Evolutionary conservation across 2,888 invertebrate genomes (phyloP), one percentile per base, ranked within the genome.

Genomic region (Xestobium rufovillosum): DNA sequence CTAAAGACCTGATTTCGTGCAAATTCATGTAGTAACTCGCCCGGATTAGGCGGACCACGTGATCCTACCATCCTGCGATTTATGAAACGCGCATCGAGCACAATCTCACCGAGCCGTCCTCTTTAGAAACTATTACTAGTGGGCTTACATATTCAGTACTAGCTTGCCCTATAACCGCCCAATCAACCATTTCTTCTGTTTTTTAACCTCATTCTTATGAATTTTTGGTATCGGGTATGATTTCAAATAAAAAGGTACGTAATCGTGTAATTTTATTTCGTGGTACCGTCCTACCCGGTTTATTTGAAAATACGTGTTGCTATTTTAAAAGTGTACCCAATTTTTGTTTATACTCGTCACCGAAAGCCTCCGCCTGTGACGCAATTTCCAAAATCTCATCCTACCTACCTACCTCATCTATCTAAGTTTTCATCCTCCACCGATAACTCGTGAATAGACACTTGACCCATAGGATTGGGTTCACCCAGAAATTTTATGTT

Each of bases 1-100:
- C 39, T 31, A 3, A 51, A 39, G 11, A 38, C 42, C 11, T 39
- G 34, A 2, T 23, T 14, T 25, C 31, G 1, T 27, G 9, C 35
- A 34, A 35, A 16, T 11, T 14, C 3, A 11, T 26, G 26, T 43
- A 41, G 1, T 41, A 14, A 14, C 12, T 8, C n/a, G 47, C 14
- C 4, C 47, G 11, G 26, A 47, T 45, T 2, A 26, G 12, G 9
- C 4, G 35, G 35, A 27, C 26, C 26, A 31, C 37, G 3, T 32
- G 15, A 9, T 37, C 31, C 3, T 28, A 35, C 14, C 3, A 35
- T 11, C 4, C 27, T 28, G n/a, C 29, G 19, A 8, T 36, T 36
- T 11, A 30, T 11, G 4, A 11, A 4, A 3, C 38, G 26, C n/a
- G 38, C 38, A 10, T 38, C 33, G 14, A 38, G 16, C 38, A 38